phyloP scores from a whole-genome alignment of 2,113 vertebrate genomes.

The Lepidothrix coronata region DNA sequence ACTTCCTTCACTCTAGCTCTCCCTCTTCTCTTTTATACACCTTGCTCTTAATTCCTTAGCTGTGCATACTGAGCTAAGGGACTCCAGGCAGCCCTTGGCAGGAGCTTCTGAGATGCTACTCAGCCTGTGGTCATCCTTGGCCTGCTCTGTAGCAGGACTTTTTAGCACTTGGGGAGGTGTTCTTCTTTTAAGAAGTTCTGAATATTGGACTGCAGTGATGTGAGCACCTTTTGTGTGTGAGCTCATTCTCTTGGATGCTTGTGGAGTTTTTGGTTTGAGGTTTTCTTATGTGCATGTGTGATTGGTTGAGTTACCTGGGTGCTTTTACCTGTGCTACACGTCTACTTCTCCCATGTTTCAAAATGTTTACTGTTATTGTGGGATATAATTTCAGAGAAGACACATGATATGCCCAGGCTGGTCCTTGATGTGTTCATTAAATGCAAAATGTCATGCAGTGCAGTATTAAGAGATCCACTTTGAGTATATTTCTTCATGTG shows the following conservation, averaged over 20 bases:
- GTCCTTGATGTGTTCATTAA: background rate
- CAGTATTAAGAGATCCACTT: background rate
- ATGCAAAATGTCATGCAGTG: background rate
- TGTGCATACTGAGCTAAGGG: background rate
- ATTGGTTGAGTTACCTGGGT: background rate
- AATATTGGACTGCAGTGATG: background rate
- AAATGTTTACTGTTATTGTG: background rate
- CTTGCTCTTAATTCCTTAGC: background rate
- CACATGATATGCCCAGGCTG: background rate
- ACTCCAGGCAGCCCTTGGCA: background rate
- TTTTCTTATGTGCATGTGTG: background rate
- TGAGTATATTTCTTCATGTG: background rate
- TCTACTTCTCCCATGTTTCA: background rate
- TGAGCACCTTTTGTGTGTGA: background rate
- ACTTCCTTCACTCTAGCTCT: background rate
- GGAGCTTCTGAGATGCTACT: background rate
- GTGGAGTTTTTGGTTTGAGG: background rate
- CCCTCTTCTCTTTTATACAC: background rate
- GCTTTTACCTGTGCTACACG: background rate
- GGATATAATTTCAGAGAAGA: background rate
- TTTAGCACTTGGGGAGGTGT: background rate
- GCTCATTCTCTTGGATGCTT: background rate
- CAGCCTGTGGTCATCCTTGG: background rate
- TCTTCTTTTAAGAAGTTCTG: background rate
- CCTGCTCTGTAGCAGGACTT: background rate